These are phyloP conservation scores for Chloroclystis v-ata DNA, from an alignment of 2,888 invertebrate species.

Conservation along the genomic window DNA sequence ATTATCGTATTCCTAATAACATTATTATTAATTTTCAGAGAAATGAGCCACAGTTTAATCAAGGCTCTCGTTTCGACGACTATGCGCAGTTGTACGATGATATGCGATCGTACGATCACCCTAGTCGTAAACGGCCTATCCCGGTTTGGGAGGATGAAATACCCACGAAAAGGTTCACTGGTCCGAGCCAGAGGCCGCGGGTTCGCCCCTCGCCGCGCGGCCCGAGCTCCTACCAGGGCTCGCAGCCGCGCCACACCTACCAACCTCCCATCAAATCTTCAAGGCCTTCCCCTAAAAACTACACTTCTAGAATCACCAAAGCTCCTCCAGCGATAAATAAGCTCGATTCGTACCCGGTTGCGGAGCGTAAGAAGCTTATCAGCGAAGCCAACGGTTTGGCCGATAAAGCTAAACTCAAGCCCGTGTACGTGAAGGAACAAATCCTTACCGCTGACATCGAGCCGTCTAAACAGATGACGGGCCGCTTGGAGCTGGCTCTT, in stretches of 20 bases:
- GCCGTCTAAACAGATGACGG: conserved; percentile 45
- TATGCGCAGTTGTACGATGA: conserved; percentile 41
- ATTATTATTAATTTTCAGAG: conserved; percentile 26
- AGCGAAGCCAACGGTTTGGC: conserved; percentile 16
- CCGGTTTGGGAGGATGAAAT: conserved; percentile 36
- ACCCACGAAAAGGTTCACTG: conserved; percentile 39
- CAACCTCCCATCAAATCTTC: conserved; percentile 17
- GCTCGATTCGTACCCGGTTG: conserved; percentile 28
- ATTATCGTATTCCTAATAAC: conserved; percentile 4
- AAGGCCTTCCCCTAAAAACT: conserved; percentile 24
- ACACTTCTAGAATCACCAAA: conserved; percentile 26
- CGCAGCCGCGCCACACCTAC: conserved; percentile 2
- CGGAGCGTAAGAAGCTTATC: conserved; percentile 34
- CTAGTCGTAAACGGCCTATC: conserved; percentile 42
- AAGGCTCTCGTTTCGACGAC: conserved; percentile 26
- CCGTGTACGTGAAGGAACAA: not conserved
- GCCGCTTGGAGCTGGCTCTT: conserved; percentile 60
- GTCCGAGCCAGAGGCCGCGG: conserved; percentile 7
- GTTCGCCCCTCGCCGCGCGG: conserved; percentile 5
- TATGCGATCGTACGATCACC: conserved; percentile 24
- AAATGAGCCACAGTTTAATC: conserved; percentile 27
- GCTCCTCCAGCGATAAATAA: conserved; percentile 30
- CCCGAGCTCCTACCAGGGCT: conserved; percentile 5
- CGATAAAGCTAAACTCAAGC: conserved; percentile 9
- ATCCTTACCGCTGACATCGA: conserved; percentile 36